Percentiles rank a stretch among this genome's conserved stretches.
Evolutionary conservation across 2,888 invertebrate species (phyloP).

Genomic region (Coelogynopora nodosa): DNA sequence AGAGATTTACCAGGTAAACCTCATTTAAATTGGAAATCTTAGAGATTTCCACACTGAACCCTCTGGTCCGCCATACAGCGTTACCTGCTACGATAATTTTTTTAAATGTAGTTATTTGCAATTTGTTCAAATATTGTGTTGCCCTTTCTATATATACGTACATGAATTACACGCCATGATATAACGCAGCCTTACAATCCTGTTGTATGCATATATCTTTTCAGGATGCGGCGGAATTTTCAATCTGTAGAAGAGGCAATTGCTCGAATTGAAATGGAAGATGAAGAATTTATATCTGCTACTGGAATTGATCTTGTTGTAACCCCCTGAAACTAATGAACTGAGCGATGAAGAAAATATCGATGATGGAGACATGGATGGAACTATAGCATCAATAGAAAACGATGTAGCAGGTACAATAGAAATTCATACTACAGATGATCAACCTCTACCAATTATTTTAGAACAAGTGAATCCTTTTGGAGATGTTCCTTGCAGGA

Average conservation of each 20-base stretch:
- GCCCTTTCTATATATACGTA: no score
- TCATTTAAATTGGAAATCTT: no score
- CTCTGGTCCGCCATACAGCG: no score
- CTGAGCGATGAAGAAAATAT: neutral
- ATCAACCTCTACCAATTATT: neutral
- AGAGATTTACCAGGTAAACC: no score
- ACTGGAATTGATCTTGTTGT: neutral
- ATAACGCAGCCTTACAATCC: neutral
- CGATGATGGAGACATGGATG: neutral
- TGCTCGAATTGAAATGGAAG: neutral
- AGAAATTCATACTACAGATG: neutral
- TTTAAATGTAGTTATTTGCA: no score
- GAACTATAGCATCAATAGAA: neutral
- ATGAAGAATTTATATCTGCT: neutral
- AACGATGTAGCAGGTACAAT: neutral
- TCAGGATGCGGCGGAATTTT: neutral
- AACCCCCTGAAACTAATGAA: neutral
- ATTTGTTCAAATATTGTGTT: no score
- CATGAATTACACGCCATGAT: neutral
- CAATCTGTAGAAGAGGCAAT: neutral
- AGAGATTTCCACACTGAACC: no score
- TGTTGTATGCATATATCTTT: neutral
- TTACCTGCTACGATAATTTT: no score
- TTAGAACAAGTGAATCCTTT: neutral
- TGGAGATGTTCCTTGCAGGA: neutral